phyloP scores from a whole-genome alignment of 2,797 vertebrate species.

The Micromesistius poutassou region DNA sequence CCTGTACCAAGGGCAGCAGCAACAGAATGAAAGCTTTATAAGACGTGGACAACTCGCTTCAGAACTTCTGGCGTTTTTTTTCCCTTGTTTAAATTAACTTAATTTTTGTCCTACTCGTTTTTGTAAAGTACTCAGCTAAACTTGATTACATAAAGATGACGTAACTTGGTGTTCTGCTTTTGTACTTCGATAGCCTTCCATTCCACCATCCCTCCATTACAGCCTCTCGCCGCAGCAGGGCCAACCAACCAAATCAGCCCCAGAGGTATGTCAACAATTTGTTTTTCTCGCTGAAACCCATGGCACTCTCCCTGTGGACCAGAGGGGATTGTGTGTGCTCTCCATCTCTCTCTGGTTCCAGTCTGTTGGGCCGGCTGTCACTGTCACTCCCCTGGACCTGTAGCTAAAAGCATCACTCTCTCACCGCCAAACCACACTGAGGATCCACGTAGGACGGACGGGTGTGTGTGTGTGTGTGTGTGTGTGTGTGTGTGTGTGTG shows the following conservation, averaged over 20 bases:
- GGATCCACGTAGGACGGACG: not conserved
- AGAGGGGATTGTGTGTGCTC: not conserved
- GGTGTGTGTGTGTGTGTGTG: not conserved
- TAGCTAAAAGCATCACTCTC: not conserved
- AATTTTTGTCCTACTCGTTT: not conserved
- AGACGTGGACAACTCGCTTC: not conserved
- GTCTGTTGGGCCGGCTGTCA: not conserved
- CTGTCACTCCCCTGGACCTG: not conserved
- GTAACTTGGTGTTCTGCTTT: not conserved
- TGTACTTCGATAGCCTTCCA: not conserved
- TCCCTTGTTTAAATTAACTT: not conserved
- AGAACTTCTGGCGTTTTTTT: not conserved
- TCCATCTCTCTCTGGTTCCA: not conserved
- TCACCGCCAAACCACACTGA: not conserved
- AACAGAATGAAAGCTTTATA: not conserved
- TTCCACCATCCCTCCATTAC: not conserved
- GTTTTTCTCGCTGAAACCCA: not conserved
- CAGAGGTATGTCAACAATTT: not conserved
- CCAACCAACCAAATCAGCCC: not conserved
- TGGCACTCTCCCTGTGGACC: not conserved
- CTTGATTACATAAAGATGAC: constrained; percentile 3
- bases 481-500: not conserved
- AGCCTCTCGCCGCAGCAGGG: not conserved
- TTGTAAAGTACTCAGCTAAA: not conserved
- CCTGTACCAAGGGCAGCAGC: not conserved